Percentiles rank a stretch among this genome's conserved stretches.
Evolutionary conservation across 2,797 vertebrate genomes (phyloP).

Genomic region (Austrolebias charrua): DNA sequence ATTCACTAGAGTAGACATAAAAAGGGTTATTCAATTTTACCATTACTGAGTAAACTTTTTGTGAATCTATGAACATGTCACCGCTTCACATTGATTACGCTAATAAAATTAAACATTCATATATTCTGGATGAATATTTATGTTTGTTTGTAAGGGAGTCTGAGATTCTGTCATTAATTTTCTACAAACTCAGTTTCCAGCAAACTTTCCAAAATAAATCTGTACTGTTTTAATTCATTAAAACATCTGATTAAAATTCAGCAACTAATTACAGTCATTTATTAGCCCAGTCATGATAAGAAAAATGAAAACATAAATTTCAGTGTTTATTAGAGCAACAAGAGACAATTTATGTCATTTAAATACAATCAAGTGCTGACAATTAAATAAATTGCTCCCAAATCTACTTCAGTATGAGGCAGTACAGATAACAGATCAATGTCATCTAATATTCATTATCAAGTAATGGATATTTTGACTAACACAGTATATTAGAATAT

Average conservation of each 20-base stretch:
- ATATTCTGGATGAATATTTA: too few species aligned
- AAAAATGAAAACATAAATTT: background rate
- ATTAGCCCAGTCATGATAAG: background rate
- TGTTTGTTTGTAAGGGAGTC: too few species aligned
- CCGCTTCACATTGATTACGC: too few species aligned
- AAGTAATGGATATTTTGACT: background rate
- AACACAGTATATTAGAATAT: background rate
- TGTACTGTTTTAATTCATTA: background rate
- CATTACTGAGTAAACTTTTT: too few species aligned
- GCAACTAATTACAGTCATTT: background rate
- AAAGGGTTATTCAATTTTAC: background rate
- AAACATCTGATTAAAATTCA: background rate
- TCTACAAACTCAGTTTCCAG: background rate
- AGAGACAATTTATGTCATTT: too few species aligned
- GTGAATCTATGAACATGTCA: too few species aligned
- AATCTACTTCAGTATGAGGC: background rate
- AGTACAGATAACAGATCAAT: background rate
- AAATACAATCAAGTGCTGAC: background rate
- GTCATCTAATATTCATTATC: background rate
- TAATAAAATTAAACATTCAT: too few species aligned
- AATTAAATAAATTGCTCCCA: background rate
- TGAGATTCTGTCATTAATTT: too few species aligned
- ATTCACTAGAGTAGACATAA: background rate
- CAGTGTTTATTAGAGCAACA: background rate
- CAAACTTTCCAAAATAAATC: background rate